These are phyloP conservation scores for Geotrypetes seraphini DNA, from an alignment of 2,797 vertebrate genomes.

Conservation along the genomic window DNA sequence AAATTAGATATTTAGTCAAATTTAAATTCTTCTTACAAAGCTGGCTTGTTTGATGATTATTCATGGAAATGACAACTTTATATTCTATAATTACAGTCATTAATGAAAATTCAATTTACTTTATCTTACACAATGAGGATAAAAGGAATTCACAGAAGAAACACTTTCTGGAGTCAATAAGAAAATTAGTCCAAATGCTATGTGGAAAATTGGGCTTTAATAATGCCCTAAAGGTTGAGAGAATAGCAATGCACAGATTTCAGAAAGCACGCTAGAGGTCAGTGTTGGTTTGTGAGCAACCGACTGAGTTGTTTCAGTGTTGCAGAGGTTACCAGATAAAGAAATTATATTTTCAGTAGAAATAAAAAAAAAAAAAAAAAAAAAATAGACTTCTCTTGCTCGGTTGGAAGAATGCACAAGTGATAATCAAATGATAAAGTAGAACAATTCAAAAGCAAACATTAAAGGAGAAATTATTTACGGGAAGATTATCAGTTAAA, in stretches of 20 bases:
- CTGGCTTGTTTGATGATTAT: slow-evolving; percentile 37
- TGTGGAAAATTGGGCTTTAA: slow-evolving; percentile 41
- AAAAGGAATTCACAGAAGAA: slow-evolving; percentile 42
- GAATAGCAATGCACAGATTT: slow-evolving; percentile 37
- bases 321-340: slow-evolving; percentile 4
- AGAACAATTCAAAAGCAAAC: slow-evolving; percentile 9
- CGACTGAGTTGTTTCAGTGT: slow-evolving; percentile 12
- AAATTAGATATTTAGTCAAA: slow-evolving; percentile 29
- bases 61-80: slow-evolving; percentile 57
- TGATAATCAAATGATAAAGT: slow-evolving; percentile 4
- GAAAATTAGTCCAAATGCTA: slow-evolving; percentile 45
- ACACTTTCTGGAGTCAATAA: slow-evolving; percentile 40
- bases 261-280: slow-evolving; percentile 88
- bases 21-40: slow-evolving; percentile 38
- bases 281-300: slow-evolving; percentile 80
- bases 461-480: slow-evolving; percentile 5
- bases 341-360: slow-evolving; percentile 27
- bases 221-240: slow-evolving; percentile 48
- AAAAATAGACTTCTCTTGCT: neutral
- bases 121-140: slow-evolving; percentile 45
- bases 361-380: neutral
- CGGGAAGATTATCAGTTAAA: slow-evolving; percentile 2
- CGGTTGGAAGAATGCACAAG: neutral
- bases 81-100: slow-evolving; percentile 50
- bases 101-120: slow-evolving; percentile 53